Evolutionary conservation across 2,888 invertebrate species (phyloP), one percentile per base, ranked within the genome.

Genomic region (Griposia aprilina): DNA sequence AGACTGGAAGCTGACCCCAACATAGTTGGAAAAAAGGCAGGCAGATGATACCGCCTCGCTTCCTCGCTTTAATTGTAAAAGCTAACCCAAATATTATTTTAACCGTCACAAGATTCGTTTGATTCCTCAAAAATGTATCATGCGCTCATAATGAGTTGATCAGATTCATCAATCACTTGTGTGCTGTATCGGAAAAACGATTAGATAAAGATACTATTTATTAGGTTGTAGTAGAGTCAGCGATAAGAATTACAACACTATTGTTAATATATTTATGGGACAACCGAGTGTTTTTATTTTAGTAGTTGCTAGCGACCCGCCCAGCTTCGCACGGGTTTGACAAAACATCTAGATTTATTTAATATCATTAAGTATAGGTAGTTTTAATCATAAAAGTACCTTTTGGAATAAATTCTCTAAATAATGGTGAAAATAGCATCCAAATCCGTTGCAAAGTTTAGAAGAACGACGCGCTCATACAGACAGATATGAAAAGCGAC

Each of bases 91-190:
- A 45, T 10, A 45, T 66, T 57, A 20, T 45, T 45, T 60, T 17
- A 62, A 30, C n/a, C 30, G 45, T 71, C 65, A 71, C 11, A 65
- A 50, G 50, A 59, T 63, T 78, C 63, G 30, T 63, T 48, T 63
- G 55, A 55, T n/a, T 15, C 20, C 72, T 79, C 55, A 79, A 63
- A 78, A 72, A 78, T 50, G 11, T 77, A 65, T 81, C 36, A 59
- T 13, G 55, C n/a, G 55, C 65, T 36, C 45, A 67, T 66, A 71
- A 67, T 78, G 45, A 74, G 70, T 26, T 70, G 78, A 74, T 74
- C 78, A 70, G 73, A 82, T 82, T 82, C 59, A 82, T 82, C 83
- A 74, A 82, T 82, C 74, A 82, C 59, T 52, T 78, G 78, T 63
- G 57, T 63, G 62, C 1, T 74, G 67, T 82, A 78, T 82, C 83